A percentile compares a stretch with the other conserved stretches of the same genome.
phyloP scores from a whole-genome alignment of 2,888 invertebrate genomes.

The Cephus rjabovi region DNA sequence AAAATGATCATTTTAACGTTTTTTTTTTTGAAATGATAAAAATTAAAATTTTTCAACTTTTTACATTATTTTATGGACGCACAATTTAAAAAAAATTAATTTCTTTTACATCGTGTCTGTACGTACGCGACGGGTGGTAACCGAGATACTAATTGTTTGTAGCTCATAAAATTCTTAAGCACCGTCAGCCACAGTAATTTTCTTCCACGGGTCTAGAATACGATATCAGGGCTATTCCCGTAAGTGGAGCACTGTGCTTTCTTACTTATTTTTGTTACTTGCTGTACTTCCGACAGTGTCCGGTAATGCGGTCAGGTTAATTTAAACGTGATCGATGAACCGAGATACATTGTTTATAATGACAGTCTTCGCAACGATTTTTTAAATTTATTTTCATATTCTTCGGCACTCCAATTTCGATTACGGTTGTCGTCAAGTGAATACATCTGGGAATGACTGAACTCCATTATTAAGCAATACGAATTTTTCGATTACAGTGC shows the following conservation, averaged over 20 bases:
- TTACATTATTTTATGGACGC: no score
- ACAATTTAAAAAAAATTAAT: not conserved
- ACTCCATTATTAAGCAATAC: not conserved
- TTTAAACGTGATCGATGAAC: not conserved
- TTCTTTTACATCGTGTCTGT: not conserved
- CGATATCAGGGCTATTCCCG: not conserved
- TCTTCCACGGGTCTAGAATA: not conserved
- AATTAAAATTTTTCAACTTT: no score
- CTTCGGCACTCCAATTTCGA: not conserved
- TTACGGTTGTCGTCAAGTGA: not conserved
- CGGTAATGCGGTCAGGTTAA: not conserved
- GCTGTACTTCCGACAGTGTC: not conserved
- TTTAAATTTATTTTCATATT: not conserved
- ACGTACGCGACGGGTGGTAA: not conserved
- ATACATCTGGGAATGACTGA: not conserved
- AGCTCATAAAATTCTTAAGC: not conserved
- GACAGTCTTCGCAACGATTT: not conserved
- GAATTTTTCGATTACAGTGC: not conserved
- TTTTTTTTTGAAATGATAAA: not conserved
- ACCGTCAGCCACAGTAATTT: not conserved
- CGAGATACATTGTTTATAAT: not conserved
- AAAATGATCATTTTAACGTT: not conserved
- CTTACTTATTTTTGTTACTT: not conserved
- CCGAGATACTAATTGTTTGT: not conserved
- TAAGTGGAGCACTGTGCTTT: not conserved